phyloP scores from a whole-genome alignment of 2,113 vertebrate species.

The Eretmochelys imbricata region DNA sequence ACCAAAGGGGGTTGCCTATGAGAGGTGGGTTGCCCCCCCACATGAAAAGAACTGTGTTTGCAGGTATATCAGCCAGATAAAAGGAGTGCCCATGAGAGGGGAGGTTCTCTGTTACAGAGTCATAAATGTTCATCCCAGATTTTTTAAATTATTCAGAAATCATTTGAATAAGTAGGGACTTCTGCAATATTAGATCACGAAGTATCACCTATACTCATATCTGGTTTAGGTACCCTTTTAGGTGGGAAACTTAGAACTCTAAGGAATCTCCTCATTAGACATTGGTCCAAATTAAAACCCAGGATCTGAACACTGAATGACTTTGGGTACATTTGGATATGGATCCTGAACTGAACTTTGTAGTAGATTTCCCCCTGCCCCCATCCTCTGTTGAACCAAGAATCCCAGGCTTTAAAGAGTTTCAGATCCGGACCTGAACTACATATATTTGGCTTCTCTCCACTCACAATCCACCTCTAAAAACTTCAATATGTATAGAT shows the following conservation, averaged over 20 bases:
- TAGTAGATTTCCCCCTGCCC: too few relatives aligned
- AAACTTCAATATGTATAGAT: background rate
- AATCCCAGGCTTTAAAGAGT: background rate
- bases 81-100: too few relatives aligned
- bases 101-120: too few relatives aligned
- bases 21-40: too few relatives aligned
- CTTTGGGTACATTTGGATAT: background rate
- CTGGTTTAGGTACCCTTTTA: background rate
- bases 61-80: too few relatives aligned
- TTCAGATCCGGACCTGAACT: background rate
- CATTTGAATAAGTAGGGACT: fast-evolving
- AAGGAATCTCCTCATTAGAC: background rate
- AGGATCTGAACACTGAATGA: background rate
- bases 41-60: too few relatives aligned
- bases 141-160: background rate
- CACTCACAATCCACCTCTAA: fast-evolving
- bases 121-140: too few relatives aligned
- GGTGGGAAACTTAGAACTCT: background rate
- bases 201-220: background rate
- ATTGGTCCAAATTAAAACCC: background rate
- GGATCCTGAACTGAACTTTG: background rate
- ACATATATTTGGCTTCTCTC: background rate
- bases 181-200: background rate
- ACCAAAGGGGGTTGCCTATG: too few relatives aligned
- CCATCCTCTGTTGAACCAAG: background rate